Base-by-base conservation (phyloP, 2,888 invertebrate genomes). In the Drosophila leonis region DNA sequence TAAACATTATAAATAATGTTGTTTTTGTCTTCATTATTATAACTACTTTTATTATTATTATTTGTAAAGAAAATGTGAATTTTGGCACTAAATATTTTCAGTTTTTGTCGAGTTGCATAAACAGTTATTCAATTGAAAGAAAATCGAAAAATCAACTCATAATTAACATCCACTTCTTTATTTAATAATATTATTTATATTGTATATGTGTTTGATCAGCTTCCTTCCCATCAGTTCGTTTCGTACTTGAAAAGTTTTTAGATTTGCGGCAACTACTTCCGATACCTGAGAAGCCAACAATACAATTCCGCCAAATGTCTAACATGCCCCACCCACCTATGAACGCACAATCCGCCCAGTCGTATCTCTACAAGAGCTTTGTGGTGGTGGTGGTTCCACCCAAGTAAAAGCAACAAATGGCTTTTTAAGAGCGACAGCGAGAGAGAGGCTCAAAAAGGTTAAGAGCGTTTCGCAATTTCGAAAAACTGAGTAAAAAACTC, bases 371-470 rank as follows among this genome's bases (percentile, higher is more conserved):
- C 35, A 41, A 41, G 67, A 56, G 51, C 18, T 37, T 39, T n/a
- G 27, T 61, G 27, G 49, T 56, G 46, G 49, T 56, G 46, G 56
- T 61, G 64, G 48, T 24, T 63, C 68, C 54, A 66, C 65, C 67
- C 69, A 59, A 33, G 51, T 66, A 52, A 75, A 81, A 81, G 83
- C 83, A 83, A 83, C 83, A 85, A 83, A 83, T 83, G 83, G 69
- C 82, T 80, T 76, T 72, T 37, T 20, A 56, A 42, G 56, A 33
- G 42, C 42, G 33, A 31, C 41, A 35, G 15, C 33, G 1, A 4
- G 46, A 6, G 29, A 29, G 27, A 44, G 1, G 9, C 10, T 27
- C 18, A 18, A 37, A 60, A 48, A 48, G 13, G 15, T 41, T 51
- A 75, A 74, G 74, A 74, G 75, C 65, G 51, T 8, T 9, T 2